Conservation (phyloP, 2,797 vertebrate species). For the Anomalospiza imberbis region DNA sequence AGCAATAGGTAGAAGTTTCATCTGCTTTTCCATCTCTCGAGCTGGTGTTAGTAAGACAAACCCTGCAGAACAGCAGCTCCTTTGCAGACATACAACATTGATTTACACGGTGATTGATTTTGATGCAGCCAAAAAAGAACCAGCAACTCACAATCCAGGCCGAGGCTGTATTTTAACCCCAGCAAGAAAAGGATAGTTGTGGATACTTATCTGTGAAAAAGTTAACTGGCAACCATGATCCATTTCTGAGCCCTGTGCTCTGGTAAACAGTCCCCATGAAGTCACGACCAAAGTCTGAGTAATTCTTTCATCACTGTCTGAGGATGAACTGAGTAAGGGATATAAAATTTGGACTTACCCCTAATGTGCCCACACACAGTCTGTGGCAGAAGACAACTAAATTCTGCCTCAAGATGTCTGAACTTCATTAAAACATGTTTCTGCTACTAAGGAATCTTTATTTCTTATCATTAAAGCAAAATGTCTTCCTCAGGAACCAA, state of each 20-base stretch:
- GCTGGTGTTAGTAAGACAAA: background rate
- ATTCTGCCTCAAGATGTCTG: background rate
- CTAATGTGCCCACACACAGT: background rate
- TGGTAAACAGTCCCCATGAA: conserved; percentile 15
- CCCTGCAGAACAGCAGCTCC: background rate
- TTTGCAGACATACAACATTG: background rate
- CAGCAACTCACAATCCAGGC: background rate
- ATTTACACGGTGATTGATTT: background rate
- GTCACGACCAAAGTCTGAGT: conserved; percentile 21
- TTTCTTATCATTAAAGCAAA: conserved; percentile 18
- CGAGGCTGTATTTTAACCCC: background rate
- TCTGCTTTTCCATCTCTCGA: background rate
- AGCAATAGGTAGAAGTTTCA: background rate
- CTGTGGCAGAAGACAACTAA: background rate
- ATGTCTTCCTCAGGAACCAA: conserved; percentile 13
- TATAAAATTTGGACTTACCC: conserved; percentile 12
- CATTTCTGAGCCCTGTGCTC: background rate
- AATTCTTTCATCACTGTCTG: conserved; percentile 47
- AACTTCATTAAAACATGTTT: conserved; percentile 1
- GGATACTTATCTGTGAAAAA: background rate
- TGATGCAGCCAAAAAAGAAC: background rate
- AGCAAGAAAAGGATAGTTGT: background rate
- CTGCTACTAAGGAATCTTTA: background rate
- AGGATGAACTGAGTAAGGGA: conserved; percentile 29
- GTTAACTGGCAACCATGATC: background rate